These are phyloP conservation scores for Enteromius thamalakanensis DNA, from an alignment of 2,797 vertebrate genomes.

Conservation along the genomic window DNA sequence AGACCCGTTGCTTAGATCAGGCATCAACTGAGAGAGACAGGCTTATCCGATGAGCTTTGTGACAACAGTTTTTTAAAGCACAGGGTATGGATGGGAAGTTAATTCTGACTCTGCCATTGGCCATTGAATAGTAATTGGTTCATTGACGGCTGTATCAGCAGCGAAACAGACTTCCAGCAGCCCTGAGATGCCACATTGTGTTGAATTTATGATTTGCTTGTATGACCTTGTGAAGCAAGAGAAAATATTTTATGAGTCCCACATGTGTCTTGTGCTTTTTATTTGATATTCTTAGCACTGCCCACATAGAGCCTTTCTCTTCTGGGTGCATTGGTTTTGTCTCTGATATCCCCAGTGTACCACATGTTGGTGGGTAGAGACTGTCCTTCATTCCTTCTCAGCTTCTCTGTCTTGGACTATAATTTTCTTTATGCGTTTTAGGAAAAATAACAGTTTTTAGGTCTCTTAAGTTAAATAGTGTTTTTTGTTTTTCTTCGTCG, in stretches of 20 bases:
- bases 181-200: constrained; percentile 49
- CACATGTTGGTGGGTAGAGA: constrained; percentile 11
- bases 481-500: too few relatives aligned
- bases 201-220: constrained; percentile 20
- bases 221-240: constrained; percentile 30
- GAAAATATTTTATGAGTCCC: constrained; percentile 35
- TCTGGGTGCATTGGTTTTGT: constrained; percentile 16
- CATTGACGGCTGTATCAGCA: constrained; percentile 20
- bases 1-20: constrained; percentile 14
- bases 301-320: constrained; percentile 1
- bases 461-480: too few relatives aligned
- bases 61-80: constrained; percentile 22
- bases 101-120: constrained; percentile 18
- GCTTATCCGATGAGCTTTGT: neutral
- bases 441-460: neutral
- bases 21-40: neutral
- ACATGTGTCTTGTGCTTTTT: constrained; percentile 17
- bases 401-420: neutral
- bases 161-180: neutral
- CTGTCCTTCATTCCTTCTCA: neutral
- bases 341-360: neutral
- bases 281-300: constrained; percentile 37
- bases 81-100: constrained; percentile 25
- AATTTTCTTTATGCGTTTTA: neutral
- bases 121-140: constrained; percentile 42